phyloP scores from a whole-genome alignment of 2,113 vertebrate species.

The Rostratula benghalensis region DNA sequence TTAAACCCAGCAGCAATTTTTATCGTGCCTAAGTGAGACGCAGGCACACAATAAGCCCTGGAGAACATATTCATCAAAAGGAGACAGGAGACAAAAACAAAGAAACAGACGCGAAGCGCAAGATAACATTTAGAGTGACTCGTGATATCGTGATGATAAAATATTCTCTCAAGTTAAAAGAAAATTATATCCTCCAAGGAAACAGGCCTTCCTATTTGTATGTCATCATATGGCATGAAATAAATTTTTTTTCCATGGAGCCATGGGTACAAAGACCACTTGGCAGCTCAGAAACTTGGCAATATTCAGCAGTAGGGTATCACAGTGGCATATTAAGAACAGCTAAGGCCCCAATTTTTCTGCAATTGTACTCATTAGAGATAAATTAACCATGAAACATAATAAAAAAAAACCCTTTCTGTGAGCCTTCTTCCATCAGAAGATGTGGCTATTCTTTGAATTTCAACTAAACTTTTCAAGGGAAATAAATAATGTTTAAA shows the following conservation, averaged over 20 bases:
- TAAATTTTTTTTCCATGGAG: background rate
- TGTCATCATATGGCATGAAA: constrained; percentile 33
- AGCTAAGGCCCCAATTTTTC: background rate
- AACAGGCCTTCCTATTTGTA: constrained; percentile 40
- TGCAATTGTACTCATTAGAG: background rate
- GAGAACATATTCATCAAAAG: constrained; percentile 16
- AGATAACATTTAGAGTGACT: constrained; percentile 49
- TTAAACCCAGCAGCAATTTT: constrained; percentile 2
- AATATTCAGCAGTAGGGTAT: background rate
- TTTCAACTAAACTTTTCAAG: background rate
- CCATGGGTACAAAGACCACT: background rate
- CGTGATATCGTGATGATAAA: background rate
- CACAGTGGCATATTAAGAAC: background rate
- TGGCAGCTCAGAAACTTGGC: constrained; percentile 7
- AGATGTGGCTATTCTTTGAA: background rate
- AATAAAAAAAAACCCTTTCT: background rate
- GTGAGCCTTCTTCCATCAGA: background rate
- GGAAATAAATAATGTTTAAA: background rate
- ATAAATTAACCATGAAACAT: constrained; percentile 27
- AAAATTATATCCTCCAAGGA: constrained; percentile 42
- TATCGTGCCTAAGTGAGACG: background rate
- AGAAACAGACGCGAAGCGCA: background rate
- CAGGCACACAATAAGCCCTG: background rate
- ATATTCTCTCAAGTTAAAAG: constrained; percentile 23
- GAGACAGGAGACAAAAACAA: constrained; percentile 22